Evolutionary conservation across 2,113 vertebrate genomes (phyloP).

Genomic region (Spermophilus dauricus): DNA sequence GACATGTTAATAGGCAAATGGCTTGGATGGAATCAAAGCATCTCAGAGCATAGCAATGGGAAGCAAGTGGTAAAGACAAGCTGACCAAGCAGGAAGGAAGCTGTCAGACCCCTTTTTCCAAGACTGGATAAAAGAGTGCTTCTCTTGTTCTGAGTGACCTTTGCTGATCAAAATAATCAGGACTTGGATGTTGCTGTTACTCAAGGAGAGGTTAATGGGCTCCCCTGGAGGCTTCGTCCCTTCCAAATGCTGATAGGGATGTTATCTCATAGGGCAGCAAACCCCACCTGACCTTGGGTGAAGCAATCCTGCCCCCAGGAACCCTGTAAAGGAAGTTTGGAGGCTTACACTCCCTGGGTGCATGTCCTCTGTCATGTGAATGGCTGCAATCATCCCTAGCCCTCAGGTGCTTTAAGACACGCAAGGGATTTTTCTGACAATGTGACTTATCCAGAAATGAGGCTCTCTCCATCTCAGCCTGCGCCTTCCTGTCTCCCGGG

Average conservation of each 20-base stretch:
- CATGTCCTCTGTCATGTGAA: neutral
- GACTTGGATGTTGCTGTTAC: neutral
- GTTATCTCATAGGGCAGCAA: neutral
- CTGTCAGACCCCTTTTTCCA: too few species aligned
- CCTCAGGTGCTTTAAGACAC: neutral
- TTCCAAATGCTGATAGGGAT: constrained; percentile 23
- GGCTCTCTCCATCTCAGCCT: fast-evolving
- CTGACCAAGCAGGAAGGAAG: neutral
- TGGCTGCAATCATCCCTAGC: neutral
- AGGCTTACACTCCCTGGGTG: fast-evolving
- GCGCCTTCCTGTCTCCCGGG: neutral
- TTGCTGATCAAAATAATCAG: neutral
- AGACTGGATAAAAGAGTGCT: neutral
- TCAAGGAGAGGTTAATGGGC: neutral
- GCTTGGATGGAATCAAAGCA: too few species aligned
- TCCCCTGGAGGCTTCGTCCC: neutral
- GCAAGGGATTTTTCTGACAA: neutral
- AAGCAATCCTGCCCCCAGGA: neutral
- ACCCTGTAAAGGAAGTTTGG: neutral
- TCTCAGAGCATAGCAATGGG: neutral
- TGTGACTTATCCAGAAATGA: neutral
- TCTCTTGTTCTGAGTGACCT: neutral
- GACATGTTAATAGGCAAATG: fast-evolving
- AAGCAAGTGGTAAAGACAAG: neutral
- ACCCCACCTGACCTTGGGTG: neutral